Percentiles rank a stretch among this genome's conserved stretches.
These are phyloP conservation scores for Phaethon lepturus DNA, from an alignment of 2,113 vertebrate genomes.

Conservation along the genomic window DNA sequence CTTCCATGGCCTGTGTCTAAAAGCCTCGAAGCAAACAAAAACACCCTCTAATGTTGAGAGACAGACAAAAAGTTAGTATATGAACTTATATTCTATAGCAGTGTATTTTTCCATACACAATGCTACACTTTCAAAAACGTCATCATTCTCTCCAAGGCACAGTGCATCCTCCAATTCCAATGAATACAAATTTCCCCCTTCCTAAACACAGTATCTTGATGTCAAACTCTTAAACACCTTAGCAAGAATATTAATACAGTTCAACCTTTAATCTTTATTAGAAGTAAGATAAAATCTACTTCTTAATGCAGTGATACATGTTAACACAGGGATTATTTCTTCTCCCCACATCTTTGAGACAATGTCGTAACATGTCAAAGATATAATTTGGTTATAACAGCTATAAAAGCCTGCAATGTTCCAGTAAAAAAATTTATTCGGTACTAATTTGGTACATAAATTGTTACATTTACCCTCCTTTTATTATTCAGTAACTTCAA, in stretches of 20 bases:
- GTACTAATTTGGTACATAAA: background rate
- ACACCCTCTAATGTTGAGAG: background rate
- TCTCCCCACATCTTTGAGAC: background rate
- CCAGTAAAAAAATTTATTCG: background rate
- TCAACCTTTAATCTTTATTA: background rate
- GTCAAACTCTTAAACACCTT: background rate
- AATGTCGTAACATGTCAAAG: background rate
- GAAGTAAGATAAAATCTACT: background rate
- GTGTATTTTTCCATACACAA: background rate
- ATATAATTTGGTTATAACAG: background rate
- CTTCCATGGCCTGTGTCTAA: background rate
- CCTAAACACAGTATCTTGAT: background rate
- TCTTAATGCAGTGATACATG: background rate
- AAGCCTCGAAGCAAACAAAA: background rate
- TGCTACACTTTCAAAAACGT: background rate
- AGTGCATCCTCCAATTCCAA: background rate
- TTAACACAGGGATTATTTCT: background rate
- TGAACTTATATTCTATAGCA: background rate
- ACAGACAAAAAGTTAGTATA: background rate
- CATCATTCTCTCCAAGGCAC: background rate
- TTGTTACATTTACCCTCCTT: background rate
- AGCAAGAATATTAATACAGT: background rate
- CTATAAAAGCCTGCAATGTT: background rate
- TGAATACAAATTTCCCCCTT: background rate
- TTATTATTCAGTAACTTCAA: background rate